Conservation (phyloP, 2,797 vertebrate genomes). For the Spheniscus humboldti region DNA sequence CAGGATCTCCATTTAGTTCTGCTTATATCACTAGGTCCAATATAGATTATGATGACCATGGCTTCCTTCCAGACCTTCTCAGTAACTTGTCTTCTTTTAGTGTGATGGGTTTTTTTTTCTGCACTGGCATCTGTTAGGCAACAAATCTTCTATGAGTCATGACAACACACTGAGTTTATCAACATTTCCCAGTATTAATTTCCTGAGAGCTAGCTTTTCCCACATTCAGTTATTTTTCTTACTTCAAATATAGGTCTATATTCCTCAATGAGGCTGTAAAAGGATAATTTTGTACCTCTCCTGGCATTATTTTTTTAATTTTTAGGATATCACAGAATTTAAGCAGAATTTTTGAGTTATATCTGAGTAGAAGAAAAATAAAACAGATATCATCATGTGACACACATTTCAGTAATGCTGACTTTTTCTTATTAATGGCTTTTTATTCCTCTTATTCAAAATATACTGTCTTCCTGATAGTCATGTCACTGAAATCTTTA, state of each 20-base stretch:
- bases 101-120: not conserved
- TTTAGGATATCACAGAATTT: not conserved
- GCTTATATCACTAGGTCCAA: constrained; percentile 22
- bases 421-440: not conserved
- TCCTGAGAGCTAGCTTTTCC: not conserved
- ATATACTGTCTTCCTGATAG: not conserved
- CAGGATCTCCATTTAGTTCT: constrained; percentile 22
- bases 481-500: not conserved
- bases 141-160: constrained; percentile 29
- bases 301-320: not conserved
- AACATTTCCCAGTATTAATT: not conserved
- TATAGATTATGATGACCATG: constrained; percentile 39
- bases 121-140: constrained; percentile 9
- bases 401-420: not conserved
- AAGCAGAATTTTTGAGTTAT: not conserved
- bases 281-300: not conserved
- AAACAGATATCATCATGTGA: not conserved
- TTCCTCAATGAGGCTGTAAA: not conserved
- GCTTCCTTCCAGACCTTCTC: constrained; percentile 50
- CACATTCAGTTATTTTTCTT: not conserved
- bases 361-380: not conserved
- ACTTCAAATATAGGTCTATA: not conserved
- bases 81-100: constrained; percentile 11
- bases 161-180: not conserved
- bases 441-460: not conserved